Evolutionary conservation across 2,797 vertebrate genomes (phyloP).

Genomic region (Coilia nasus): DNA sequence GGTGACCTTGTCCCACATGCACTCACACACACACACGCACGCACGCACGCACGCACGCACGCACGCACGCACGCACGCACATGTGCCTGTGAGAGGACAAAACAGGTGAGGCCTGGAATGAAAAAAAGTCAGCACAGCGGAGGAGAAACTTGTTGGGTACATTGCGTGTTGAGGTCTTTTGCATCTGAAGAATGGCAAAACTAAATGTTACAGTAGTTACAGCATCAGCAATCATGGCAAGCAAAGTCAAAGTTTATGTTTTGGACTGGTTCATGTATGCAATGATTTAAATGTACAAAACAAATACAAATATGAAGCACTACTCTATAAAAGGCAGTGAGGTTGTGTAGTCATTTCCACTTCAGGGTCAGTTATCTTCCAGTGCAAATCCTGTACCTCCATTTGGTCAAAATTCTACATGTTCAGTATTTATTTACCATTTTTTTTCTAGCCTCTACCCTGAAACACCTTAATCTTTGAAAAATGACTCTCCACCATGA

Average conservation of each 20-base stretch:
- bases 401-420: background rate
- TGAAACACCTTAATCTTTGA: background rate
- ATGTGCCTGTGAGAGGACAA: background rate
- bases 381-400: background rate
- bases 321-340: background rate
- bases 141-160: background rate
- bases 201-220: too few species aligned
- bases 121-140: background rate
- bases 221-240: too few species aligned
- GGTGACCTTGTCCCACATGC: conserved; percentile 57
- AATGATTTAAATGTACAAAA: too few species aligned
- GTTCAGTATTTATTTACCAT: background rate
- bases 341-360: background rate
- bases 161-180: background rate
- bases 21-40: background rate
- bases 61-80: too few species aligned
- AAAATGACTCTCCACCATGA: background rate
- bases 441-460: background rate
- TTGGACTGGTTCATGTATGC: too few species aligned
- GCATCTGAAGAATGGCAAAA: too few species aligned
- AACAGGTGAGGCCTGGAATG: background rate
- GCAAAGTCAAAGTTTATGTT: too few species aligned
- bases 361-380: background rate
- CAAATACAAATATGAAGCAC: background rate
- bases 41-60: too few species aligned